Percentiles rank a stretch among this genome's conserved stretches.
phyloP scores from a whole-genome alignment of 2,113 vertebrate genomes.

The Cyanoramphus novaezelandiae region DNA sequence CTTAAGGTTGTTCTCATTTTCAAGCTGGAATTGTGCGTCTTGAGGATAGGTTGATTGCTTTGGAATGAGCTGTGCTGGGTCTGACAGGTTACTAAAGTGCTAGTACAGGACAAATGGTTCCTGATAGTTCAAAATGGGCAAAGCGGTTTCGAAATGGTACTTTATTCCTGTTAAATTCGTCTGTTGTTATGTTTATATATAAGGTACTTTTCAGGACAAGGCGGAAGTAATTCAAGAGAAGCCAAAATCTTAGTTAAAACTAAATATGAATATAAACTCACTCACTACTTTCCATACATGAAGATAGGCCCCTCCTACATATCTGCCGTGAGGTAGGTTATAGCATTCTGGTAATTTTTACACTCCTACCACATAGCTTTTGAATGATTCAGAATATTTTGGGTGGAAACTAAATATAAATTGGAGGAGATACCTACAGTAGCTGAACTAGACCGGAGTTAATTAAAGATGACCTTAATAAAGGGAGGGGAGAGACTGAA shows the following conservation, averaged over 20 bases:
- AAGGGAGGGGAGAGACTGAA: neutral
- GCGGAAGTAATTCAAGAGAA: neutral
- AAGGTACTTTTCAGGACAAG: neutral
- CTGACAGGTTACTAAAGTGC: neutral
- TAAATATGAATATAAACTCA: neutral
- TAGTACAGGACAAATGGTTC: neutral
- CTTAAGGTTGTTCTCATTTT: neutral
- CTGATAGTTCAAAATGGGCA: neutral
- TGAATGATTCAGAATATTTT: constrained; percentile 50
- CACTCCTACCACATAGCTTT: constrained; percentile 10
- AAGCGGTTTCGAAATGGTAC: neutral
- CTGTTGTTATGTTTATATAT: neutral
- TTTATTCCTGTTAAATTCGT: neutral
- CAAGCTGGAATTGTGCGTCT: neutral
- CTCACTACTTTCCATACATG: neutral
- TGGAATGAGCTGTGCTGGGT: neutral
- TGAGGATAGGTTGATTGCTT: neutral
- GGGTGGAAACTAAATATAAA: constrained; percentile 43
- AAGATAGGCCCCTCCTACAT: constrained; percentile 8
- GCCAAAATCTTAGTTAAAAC: neutral
- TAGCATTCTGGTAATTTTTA: constrained; percentile 32
- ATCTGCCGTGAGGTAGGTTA: constrained; percentile 3
- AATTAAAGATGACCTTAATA: constrained; percentile 35
- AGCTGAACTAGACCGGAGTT: neutral
- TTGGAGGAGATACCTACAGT: neutral